phyloP scores from a whole-genome alignment of 2,888 invertebrate genomes.

The Macaria liturata region DNA sequence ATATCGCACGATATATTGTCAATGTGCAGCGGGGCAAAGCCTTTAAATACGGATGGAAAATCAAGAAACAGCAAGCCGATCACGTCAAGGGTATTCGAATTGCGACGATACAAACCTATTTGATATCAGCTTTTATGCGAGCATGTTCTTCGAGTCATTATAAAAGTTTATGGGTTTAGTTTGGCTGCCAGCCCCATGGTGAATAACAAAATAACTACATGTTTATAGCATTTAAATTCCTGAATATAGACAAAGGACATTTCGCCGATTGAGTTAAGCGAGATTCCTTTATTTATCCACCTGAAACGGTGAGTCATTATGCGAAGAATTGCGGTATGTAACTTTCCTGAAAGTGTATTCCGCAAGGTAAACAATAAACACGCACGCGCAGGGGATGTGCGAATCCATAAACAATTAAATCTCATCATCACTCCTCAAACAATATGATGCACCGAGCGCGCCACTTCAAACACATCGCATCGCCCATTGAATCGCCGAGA shows the following conservation, averaged over 20 bases:
- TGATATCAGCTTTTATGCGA: not conserved
- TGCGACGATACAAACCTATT: too few relatives aligned
- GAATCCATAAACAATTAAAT: slow-evolving; percentile 64
- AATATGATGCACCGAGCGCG: slow-evolving; percentile 46
- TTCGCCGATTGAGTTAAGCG: slow-evolving; percentile 4
- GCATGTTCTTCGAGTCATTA: slow-evolving; percentile 3
- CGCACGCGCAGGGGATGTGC: slow-evolving; percentile 43
- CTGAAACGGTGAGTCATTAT: slow-evolving; percentile 39
- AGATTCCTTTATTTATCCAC: slow-evolving; percentile 17
- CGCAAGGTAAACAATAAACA: slow-evolving; percentile 51
- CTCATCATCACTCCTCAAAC: slow-evolving; percentile 50
- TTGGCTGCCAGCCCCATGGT: not conserved
- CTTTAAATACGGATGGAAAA: too few relatives aligned
- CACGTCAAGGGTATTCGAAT: too few relatives aligned
- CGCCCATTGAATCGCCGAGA: slow-evolving; percentile 39
- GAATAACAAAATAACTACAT: not conserved
- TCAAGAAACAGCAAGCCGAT: too few relatives aligned
- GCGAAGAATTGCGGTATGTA: slow-evolving; percentile 33
- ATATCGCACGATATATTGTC: slow-evolving; percentile 1
- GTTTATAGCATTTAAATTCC: slow-evolving; percentile 2
- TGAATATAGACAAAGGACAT: slow-evolving; percentile 11
- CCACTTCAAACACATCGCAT: slow-evolving; percentile 50
- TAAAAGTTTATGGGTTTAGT: slow-evolving; percentile 4
- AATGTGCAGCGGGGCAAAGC: too few relatives aligned
- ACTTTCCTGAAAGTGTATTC: slow-evolving; percentile 42